Evolutionary conservation across 2,113 vertebrate species (phyloP), one percentile per base, ranked within the genome.

Genomic region (Cranoglanis bouderius): DNA sequence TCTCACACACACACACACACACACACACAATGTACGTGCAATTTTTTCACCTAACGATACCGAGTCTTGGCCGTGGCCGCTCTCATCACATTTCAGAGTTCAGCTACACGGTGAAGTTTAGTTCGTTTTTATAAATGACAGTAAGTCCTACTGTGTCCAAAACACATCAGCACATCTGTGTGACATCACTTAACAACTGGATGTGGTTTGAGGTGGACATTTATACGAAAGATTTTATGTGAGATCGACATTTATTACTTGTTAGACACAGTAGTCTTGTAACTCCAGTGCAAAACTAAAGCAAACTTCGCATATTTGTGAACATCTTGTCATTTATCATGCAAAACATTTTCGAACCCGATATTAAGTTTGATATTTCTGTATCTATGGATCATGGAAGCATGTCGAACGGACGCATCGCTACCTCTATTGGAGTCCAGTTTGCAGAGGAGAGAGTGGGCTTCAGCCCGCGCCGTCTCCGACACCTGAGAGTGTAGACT

Each of bases 401-500:
- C 6, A 26, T 49, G 40, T 26, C 26, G 35, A 88, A 57, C 70
- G 21, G 55, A 40, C 12, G 63, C 53, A 85, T 16, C 29, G 80
- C 21, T 91, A 99, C 98, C 97, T 98, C 99, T 99, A 91, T 97
- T 97, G 46, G 96, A 94, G 88, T 99, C 97, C 3, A 95, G 95
- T 95, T 98, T 99, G 92, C 90, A 97, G 89, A 97, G 97, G 77
- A 93, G 86, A 5, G 94, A 91, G 1, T 97, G 97, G 93, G 93
- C 97, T 63, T 99, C 98, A 29, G 95, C 96, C 92, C 94, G 96
- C 40, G 97, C 97, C 40, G 97, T 98, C 93, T 99, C 98, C 32
- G 98, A 99, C 2, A 99, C 95, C 95, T 99, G 98, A 93, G 98
- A 99, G 93, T 99, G 98, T 91, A 99, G 96, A 94, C 98, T 99